Conservation (phyloP, 2,113 vertebrate species). For the Paramisgurnus dabryanus region DNA sequence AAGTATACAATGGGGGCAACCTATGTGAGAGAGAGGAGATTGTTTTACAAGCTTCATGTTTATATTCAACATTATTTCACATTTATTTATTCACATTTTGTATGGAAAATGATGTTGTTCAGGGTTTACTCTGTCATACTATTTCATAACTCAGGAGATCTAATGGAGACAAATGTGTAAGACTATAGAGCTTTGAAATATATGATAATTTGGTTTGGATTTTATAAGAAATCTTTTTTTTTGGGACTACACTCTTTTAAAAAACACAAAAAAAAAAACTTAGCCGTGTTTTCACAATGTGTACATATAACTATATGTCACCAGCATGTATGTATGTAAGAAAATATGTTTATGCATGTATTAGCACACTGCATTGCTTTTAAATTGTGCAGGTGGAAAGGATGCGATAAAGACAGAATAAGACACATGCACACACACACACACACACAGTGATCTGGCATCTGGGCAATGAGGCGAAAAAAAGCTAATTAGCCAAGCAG, state of each 20-base stretch:
- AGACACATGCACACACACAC: conserved; percentile 28
- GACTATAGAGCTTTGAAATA: no score
- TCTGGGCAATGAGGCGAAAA: conserved; percentile 50
- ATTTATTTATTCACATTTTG: background rate
- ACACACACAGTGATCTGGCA: conserved; percentile 45
- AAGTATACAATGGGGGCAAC: background rate
- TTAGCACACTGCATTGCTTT: background rate
- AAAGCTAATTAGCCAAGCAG: conserved; percentile 54
- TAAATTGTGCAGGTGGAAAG: conserved; percentile 31
- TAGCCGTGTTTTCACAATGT: no score
- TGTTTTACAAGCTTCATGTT: conserved; percentile 19
- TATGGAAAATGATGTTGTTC: no score
- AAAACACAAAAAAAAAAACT: no score
- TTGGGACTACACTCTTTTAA: no score
- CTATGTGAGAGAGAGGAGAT: background rate
- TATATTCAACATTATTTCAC: background rate
- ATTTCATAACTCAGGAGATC: no score
- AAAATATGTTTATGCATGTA: background rate
- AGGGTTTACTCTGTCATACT: no score
- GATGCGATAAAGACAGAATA: conserved; percentile 47
- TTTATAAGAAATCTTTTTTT: no score
- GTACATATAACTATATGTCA: no score
- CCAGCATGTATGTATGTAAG: no score
- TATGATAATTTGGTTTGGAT: no score
- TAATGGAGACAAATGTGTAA: no score